Conservation (phyloP, 2,888 invertebrate species). For the Bellardia pandia region DNA sequence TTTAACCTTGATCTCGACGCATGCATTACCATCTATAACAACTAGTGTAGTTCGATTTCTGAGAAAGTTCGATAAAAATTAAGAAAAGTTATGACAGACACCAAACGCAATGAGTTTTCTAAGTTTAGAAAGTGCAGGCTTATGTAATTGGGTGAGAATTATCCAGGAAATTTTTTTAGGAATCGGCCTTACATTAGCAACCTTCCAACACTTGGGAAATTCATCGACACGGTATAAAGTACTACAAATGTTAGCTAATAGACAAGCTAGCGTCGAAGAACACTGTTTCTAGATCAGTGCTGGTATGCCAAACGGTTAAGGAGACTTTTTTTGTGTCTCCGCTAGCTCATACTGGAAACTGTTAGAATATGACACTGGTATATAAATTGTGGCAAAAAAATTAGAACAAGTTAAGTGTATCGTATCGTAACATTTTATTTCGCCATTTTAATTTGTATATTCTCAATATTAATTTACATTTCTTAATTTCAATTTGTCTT, state of each 20-base stretch:
- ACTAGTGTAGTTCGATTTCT: background rate
- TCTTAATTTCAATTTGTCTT: too few relatives aligned
- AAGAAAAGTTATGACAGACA: too few relatives aligned
- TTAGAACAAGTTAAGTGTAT: too few relatives aligned
- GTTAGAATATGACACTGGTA: too few relatives aligned
- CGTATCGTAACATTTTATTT: too few relatives aligned
- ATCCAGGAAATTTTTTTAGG: background rate
- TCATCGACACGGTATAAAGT: background rate
- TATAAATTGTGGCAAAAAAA: too few relatives aligned
- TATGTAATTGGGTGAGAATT: background rate
- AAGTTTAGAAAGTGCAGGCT: background rate
- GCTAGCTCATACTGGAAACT: too few relatives aligned
- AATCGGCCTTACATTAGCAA: background rate
- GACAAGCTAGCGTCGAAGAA: background rate
- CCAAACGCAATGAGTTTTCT: too few relatives aligned
- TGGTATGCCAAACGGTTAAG: background rate
- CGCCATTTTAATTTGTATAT: too few relatives aligned
- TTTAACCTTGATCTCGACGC: too few relatives aligned
- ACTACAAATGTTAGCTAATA: background rate
- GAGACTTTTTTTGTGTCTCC: background rate
- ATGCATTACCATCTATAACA: background rate
- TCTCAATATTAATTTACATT: too few relatives aligned
- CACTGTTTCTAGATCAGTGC: background rate
- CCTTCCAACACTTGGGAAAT: background rate
- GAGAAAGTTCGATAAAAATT: background rate